Percentiles rank a stretch among this genome's conserved stretches.
Conservation (phyloP, 2,113 vertebrate genomes). For the Opisthocomus hoazin region DNA sequence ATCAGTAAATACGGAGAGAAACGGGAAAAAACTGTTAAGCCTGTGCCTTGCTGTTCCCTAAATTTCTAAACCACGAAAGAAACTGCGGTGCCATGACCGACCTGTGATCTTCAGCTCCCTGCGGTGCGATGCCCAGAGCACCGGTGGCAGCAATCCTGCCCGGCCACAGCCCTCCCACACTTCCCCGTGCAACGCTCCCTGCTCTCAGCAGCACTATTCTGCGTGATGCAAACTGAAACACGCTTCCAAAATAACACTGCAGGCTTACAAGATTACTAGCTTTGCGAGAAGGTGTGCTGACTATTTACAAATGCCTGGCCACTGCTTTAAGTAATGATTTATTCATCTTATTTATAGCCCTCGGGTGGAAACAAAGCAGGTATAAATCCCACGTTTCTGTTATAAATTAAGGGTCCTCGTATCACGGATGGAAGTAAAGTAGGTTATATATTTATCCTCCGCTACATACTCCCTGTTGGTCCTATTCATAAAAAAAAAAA, state of each 20-base stretch:
- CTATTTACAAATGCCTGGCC: neutral
- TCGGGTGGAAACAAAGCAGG: neutral
- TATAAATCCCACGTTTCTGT: neutral
- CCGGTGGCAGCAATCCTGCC: neutral
- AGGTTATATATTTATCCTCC: slow-evolving; percentile 4
- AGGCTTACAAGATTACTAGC: neutral
- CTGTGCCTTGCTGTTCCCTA: neutral
- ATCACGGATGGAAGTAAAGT: slow-evolving; percentile 3
- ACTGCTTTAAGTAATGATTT: neutral
- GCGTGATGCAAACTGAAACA: neutral
- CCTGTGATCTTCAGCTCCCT: neutral
- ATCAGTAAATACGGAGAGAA: neutral
- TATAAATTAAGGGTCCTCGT: neutral
- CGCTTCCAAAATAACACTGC: neutral
- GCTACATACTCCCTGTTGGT: neutral
- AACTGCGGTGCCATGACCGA: fast-evolving
- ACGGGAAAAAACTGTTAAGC: no score
- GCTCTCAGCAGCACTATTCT: neutral
- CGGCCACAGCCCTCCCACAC: neutral
- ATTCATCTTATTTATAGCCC: neutral
- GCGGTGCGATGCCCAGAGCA: neutral
- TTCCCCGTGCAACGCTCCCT: neutral
- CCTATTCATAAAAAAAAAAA: neutral
- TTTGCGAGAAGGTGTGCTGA: neutral
- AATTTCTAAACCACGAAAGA: neutral